Percentiles rank a stretch among this genome's conserved stretches.
Conservation (phyloP, 2,113 vertebrate genomes). For the Scomber scombrus region DNA sequence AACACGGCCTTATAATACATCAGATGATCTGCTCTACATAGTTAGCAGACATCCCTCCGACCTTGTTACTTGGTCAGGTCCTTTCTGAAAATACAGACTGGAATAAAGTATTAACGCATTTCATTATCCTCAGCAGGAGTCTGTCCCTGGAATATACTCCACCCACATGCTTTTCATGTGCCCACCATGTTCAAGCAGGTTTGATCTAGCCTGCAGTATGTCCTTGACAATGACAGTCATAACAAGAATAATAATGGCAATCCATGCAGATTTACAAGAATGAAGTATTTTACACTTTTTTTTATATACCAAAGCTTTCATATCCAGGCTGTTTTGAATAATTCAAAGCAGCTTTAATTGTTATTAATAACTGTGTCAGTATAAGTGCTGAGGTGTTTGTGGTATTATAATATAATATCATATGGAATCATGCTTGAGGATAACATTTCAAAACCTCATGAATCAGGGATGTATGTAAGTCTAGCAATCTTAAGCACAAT, state of each 20-base stretch:
- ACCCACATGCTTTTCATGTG: slow-evolving; percentile 44
- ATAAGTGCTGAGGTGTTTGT: background rate
- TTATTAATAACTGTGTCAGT: slow-evolving; percentile 18
- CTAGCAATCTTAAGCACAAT: background rate
- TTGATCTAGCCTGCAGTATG: slow-evolving; percentile 3
- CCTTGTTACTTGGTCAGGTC: slow-evolving; percentile 9
- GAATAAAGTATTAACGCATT: slow-evolving; percentile 14
- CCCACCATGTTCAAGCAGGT: slow-evolving; percentile 29
- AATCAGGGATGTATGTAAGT: background rate
- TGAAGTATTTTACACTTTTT: slow-evolving; percentile 31
- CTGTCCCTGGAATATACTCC: slow-evolving; percentile 26
- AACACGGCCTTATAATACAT: background rate
- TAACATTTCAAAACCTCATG: background rate
- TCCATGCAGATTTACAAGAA: slow-evolving; percentile 30
- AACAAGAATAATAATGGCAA: slow-evolving; percentile 9
- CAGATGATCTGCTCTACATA: background rate
- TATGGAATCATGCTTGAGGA: background rate
- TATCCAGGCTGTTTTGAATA: slow-evolving; percentile 26
- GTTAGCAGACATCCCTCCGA: background rate
- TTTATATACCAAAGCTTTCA: background rate
- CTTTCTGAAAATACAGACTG: slow-evolving; percentile 16
- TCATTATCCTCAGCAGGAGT: slow-evolving; percentile 6
- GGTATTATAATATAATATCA: background rate
- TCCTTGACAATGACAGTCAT: slow-evolving; percentile 51
- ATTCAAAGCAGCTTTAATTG: background rate